Percentiles rank a stretch among this genome's conserved stretches.
Conservation (phyloP, 2,113 vertebrate genomes). For the Rhinoptilus africanus region DNA sequence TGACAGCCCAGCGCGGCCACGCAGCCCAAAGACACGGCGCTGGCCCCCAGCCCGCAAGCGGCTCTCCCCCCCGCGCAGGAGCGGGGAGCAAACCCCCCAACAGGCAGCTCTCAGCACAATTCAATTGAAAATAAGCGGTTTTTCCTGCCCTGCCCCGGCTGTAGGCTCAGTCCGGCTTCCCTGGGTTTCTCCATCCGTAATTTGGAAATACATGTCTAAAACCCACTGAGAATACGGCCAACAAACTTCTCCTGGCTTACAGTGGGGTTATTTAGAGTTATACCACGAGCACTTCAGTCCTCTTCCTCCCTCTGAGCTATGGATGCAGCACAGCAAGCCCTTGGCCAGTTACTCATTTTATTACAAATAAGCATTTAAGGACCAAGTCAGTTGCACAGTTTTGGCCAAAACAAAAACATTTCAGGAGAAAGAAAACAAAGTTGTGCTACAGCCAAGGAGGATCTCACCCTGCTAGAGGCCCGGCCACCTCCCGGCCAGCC, state of each 20-base stretch:
- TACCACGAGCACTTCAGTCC: too few relatives aligned
- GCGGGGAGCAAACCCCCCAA: neutral
- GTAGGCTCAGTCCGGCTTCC: neutral
- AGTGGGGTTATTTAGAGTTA: too few relatives aligned
- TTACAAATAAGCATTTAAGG: slow-evolving; percentile 16
- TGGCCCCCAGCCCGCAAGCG: neutral
- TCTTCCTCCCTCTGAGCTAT: neutral
- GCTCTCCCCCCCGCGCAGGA: rapidly evolving
- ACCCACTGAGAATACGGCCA: too few relatives aligned
- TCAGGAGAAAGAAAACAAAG: neutral
- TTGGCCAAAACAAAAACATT: neutral
- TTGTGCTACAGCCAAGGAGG: neutral
- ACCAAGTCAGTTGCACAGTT: neutral
- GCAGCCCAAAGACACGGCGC: neutral
- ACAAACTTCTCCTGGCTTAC: rapidly evolving
- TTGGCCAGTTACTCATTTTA: neutral
- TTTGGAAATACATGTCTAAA: neutral
- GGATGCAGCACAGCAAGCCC: neutral
- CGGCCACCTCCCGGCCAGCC: rapidly evolving
- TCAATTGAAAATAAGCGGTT: rapidly evolving
- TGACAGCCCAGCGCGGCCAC: neutral
- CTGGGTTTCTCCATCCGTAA: rapidly evolving
- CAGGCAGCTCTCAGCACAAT: too few relatives aligned
- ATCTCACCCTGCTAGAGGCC: neutral
- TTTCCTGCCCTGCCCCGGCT: neutral